A percentile compares a stretch with the other conserved stretches of the same genome.
phyloP scores from a whole-genome alignment of 2,888 invertebrate genomes.

The Epsilonema sp. region DNA sequence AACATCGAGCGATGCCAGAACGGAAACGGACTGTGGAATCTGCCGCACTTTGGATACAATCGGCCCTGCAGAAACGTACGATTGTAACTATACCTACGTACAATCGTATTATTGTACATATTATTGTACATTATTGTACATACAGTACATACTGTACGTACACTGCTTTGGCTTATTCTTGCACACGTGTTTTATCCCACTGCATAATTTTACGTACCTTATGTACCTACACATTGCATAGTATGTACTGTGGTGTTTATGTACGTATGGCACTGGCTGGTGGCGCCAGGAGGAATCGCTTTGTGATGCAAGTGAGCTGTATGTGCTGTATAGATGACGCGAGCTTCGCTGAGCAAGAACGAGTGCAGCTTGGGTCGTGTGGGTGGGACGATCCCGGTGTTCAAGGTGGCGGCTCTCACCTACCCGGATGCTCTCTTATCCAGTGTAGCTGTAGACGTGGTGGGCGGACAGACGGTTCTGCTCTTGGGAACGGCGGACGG shows the following conservation, averaged over 20 bases:
- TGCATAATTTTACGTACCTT: no score
- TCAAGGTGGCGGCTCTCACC: constrained; percentile 15
- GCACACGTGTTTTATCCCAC: no score
- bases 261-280: no score
- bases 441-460: constrained; percentile 18
- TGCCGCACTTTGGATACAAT: constrained; percentile 30
- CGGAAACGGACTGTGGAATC: constrained; percentile 31
- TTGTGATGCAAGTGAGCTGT: no score
- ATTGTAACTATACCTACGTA: no score
- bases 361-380: constrained; percentile 23
- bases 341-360: neutral
- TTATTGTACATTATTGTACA: no score
- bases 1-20: constrained; percentile 32
- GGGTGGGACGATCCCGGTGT: constrained; percentile 20
- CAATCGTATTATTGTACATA: no score
- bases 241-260: no score
- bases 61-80: constrained; percentile 25
- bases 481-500: constrained; percentile 28
- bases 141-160: no score
- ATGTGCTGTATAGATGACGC: neutral
- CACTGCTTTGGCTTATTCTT: no score
- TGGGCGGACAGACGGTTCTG: constrained; percentile 19
- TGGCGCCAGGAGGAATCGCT: no score
- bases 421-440: constrained; percentile 17
- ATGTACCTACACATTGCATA: no score